Base-by-base conservation (phyloP, 1,140 invertebrate species). In the Atta texana region DNA sequence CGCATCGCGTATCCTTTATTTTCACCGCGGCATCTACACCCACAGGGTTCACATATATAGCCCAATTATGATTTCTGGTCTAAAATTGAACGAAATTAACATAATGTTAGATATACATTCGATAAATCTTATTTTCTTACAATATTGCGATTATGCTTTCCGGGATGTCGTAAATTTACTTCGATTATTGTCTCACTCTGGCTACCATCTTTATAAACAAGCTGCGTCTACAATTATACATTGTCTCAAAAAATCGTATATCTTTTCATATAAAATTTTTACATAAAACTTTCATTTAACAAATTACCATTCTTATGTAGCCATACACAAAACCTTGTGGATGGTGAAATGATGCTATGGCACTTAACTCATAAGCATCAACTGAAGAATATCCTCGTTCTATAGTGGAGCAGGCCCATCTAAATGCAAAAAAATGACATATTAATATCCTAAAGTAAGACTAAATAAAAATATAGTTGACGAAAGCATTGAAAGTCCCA, bases 281-380 rank as follows among this genome's bases (percentile, higher is more conserved):
- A 5, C 8, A 2, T 16, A 51, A 59, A n/a, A 59, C 69, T 55
- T 28, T 28, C 0, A 31, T 21, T 18, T 49, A 3, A 31, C 24
- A 28, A 10, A 57, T 84, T 94, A 98, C 97, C 97, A 99, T 97
- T 95, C 97, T 96, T 31, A 99, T 96, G 91, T 98, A 99, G 24
- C 98, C 98, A 93, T 97, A 97, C 2, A 98, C 97, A 94, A 97
- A 98, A 0, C 98, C 98, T 12, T 96, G 95, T 0, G 98, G 98
- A 96, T 98, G 97, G 95, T 99, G 98, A 94, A 99, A 99, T 0
- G 98, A 98, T 5, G 98, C 98, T 88, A 99, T 98, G 7, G 97
- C 98, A 71, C 98, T 96, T 51, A 98, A 95, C 95, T 99, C 98
- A 82, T 97, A 94, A 2, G 98, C 98, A 94, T 98, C 98, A 4